A percentile compares a stretch with the other conserved stretches of the same genome.
Evolutionary conservation across 2,888 invertebrate genomes (phyloP).

Genomic region (Crepidodera aurea): DNA sequence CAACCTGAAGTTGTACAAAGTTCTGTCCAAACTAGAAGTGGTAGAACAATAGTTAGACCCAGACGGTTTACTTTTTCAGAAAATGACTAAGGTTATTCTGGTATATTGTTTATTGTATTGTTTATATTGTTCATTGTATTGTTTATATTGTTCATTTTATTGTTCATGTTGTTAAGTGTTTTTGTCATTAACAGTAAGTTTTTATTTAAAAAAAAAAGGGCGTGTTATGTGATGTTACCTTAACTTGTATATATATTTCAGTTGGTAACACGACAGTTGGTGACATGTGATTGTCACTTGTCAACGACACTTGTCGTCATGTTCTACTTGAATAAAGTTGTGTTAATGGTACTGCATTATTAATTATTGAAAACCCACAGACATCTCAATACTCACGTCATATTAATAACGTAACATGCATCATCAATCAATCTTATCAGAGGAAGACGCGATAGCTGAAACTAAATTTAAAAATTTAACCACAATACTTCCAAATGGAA

Average conservation of each 20-base stretch:
- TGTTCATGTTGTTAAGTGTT: not conserved
- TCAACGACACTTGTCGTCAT: no score
- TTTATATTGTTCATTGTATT: not conserved
- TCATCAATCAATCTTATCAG: constrained; percentile 12
- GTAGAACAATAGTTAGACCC: not conserved
- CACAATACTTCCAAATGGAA: constrained; percentile 8
- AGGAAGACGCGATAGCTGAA: constrained; percentile 26
- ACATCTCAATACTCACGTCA: no score
- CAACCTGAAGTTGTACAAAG: not conserved
- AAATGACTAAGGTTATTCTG: not conserved
- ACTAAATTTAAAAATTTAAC: constrained; percentile 8
- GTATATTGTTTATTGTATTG: not conserved
- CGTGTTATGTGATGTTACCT: not conserved
- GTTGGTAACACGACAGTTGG: not conserved
- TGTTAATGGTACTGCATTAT: no score
- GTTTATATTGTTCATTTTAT: no score
- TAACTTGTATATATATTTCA: not conserved
- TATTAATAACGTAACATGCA: no score
- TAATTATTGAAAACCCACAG: no score
- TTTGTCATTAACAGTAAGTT: not conserved
- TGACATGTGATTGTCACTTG: no score
- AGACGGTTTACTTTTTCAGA: constrained; percentile 2
- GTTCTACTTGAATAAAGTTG: no score
- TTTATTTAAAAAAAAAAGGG: not conserved
- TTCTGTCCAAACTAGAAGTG: not conserved